Base-by-base conservation (phyloP, 1,140 invertebrate genomes). In the Danaus plexippus region DNA sequence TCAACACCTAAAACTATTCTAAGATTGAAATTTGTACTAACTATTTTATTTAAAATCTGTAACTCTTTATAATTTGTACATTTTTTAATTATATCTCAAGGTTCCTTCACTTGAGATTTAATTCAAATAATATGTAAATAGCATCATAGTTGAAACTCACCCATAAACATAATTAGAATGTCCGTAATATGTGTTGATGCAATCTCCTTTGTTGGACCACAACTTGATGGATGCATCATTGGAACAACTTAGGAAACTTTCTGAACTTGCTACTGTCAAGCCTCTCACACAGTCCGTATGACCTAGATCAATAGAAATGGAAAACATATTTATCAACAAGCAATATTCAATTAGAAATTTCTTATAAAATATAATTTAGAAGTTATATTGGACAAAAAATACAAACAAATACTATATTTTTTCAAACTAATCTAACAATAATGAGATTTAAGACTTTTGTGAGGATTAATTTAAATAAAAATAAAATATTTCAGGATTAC, bases 211-310 rank as follows among this genome's bases (percentile, higher is more conserved):
- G 47, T 89, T 89, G 40, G 91, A 91, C 97, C 97, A 98, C 41
- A 92, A 88, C 68, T 92, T 91, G 11, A 98, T 88, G 4, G 92
- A 90, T 0, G 93, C 93, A 89, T 99, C 97, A 87, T 99, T 99
- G 13, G 95, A 91, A 74, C 95, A 96, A 41, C 96, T 97, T 11
- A 97, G 75, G 77, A 98, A 94, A 47, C 93, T 90, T 22, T 91
- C 87, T 15, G 90, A 86, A 51, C 89, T 90, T 3, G 97, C 76
- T 1, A 92, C 88, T 2, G 91, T 88, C 44, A 98, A 70, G 45
- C 90, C 92, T 76, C 97, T 87, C 0, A 99, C 95, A 88, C 96
- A 97, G 75, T 99, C 97, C 41, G 91, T 94, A 75, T 99, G 97
- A 93, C 96, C 89, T 88, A 43, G 9, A 9, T 43, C 5, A 54